Base-by-base conservation (phyloP, 2,113 vertebrate genomes). In the Echinops telfairi region DNA sequence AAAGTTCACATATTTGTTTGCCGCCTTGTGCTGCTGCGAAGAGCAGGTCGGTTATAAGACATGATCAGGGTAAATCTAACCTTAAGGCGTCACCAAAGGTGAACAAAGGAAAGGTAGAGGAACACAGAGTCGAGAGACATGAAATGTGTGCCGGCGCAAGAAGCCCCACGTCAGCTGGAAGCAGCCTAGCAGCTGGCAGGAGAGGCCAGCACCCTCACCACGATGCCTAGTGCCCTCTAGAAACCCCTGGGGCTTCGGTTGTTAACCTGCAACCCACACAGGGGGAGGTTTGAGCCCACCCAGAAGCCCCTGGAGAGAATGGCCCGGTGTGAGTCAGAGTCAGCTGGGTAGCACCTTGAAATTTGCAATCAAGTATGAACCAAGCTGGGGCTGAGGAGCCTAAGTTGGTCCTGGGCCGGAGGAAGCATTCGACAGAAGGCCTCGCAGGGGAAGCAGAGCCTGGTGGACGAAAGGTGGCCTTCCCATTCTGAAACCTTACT, bases 1-100 rank as follows among this genome's bases (percentile, higher is more conserved):
- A 64, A 77, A 16, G 6, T 38, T 25, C 9, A 20, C 57, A 43
- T 70, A 17, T 75, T 68, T 71, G 33, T 79, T 68, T 64, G 33
- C 86, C 29, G 36, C 25, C 31, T 64, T 62, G 71, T 27, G 14
- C 58, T 57, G 43, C n/a, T 82, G 33, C 43, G 10, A 25, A 20
- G 43, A 43, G 57, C 8, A 43, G 88, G 60, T 78, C 27, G 77
- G 47, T 53, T 53, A 81, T 87, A 40, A 77, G 90, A 92, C 84
- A 15, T 81, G 88, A 80, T 53, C 64, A 73, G 66, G 68, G 60
- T 40, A 25, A 0, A 33, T 31, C 20, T 22, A n/a, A 6, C 47
- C 22, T 62, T 62, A 62, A 62, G 22, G 22, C 22, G 60, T 62
- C 22, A 62, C 12, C 16, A 88, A 71, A 79, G 83, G 64, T 81